Evolutionary conservation across 2,113 vertebrate species (phyloP), one percentile per base, ranked within the genome.

Genomic region (Nothocercus julius): DNA sequence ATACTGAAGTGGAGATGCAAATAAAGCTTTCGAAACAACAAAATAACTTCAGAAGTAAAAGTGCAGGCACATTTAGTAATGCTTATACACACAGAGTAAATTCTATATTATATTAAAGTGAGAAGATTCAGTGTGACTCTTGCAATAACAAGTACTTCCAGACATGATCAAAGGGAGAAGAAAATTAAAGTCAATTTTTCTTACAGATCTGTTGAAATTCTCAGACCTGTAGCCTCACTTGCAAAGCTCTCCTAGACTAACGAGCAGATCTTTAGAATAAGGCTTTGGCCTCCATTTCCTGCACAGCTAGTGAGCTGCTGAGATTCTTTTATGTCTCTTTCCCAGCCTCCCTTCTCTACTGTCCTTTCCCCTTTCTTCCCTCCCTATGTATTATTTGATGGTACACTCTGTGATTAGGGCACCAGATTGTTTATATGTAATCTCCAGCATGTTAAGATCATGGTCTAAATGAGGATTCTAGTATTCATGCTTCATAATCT

Each of bases 21-120:
- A 89, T 85, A 89, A 80, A 83, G 44, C 54, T 75, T 91, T 75
- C 63, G 68, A 76, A 95, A 83, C 34, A 92, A 78, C 63, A 91
- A 84, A 84, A 82, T 85, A 69, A 66, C 75, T 76, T 70, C 44
- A 70, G 62, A 88, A 86, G 24, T 73, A 62, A 16, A 30, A 89
- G 49, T 82, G 40, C 4, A 54, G 74, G 11, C 32, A 47, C 16
- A 76, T 58, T 85, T 79, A 40, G 18, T 49, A 74, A 82, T n/a
- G 7, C 19, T 58, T 58, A 32, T 36, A 36, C 27, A 73, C 25
- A n/a, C 38, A 53, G 9, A 76, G 27, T 36, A 94, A 91, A 94
- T 54, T 42, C 17, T 59, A 9, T 16, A 40, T 51, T 82, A 18
- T 66, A 62, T 58, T 77, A 66, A 5, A 80, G 11, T 2, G 2